These are phyloP conservation scores for Papilio dardanus DNA, from an alignment of 1,140 invertebrate genomes.

Conservation along the genomic window DNA sequence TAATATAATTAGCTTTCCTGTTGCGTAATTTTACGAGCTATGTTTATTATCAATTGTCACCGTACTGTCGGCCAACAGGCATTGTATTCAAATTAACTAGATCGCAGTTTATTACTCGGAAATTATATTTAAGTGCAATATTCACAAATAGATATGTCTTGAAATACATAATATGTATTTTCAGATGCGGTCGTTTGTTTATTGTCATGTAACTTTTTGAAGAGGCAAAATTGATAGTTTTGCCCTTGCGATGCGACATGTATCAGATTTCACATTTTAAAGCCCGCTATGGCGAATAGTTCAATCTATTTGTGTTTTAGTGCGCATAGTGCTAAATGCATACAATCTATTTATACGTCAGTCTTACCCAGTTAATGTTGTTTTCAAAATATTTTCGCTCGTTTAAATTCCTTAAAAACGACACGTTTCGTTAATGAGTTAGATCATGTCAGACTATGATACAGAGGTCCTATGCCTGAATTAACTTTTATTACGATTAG, in stretches of 20 bases:
- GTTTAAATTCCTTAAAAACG: conserved; percentile 10
- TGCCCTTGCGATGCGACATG: not conserved
- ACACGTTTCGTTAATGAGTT: not conserved
- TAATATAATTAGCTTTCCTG: conserved; percentile 20
- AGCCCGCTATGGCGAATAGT: conserved; percentile 23
- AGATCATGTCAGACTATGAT: no score
- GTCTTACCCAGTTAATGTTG: not conserved
- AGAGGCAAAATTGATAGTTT: not conserved
- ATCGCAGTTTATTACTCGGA: conserved; percentile 21
- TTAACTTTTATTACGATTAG: no score
- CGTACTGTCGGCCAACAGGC: conserved; percentile 12
- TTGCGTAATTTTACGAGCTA: not conserved
- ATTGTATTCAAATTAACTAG: conserved; percentile 38
- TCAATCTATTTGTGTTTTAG: conserved; percentile 30
- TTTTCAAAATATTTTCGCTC: not conserved
- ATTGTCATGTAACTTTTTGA: no score
- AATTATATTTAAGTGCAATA: conserved; percentile 23
- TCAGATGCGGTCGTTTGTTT: no score
- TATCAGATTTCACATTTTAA: conserved; percentile 24
- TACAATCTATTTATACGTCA: conserved; percentile 26
- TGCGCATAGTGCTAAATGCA: conserved; percentile 32
- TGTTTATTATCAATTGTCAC: conserved; percentile 36
- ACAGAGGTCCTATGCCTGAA: no score
- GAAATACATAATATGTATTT: not conserved
- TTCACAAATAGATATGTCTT: conserved; percentile 12